Percentiles rank a stretch among this genome's conserved stretches.
Evolutionary conservation across 2,888 invertebrate genomes (phyloP).

Genomic region (Thereva nobilitata): DNA sequence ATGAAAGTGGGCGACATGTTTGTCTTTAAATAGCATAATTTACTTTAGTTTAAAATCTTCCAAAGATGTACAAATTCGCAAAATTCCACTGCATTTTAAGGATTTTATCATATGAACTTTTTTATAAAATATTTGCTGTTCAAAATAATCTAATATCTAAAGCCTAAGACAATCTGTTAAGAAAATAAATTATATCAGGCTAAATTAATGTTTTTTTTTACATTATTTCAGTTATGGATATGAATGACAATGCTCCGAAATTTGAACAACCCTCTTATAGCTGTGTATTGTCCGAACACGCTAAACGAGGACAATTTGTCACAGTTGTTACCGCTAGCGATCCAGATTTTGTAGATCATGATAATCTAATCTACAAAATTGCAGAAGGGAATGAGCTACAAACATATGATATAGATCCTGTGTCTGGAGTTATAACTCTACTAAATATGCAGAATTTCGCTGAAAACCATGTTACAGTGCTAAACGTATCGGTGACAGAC

Average conservation of each 20-base stretch:
- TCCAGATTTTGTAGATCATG: conserved; percentile 78
- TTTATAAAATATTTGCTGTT: too few relatives aligned
- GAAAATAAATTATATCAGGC: not conserved
- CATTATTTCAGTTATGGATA: conserved; percentile 70
- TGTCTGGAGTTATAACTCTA: conserved; percentile 67
- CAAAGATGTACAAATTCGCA: too few relatives aligned
- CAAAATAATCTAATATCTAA: too few relatives aligned
- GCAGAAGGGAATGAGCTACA: conserved; percentile 80
- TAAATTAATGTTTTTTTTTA: conserved; percentile 1
- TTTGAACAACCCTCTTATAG: conserved; percentile 82
- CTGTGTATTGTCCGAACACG: conserved; percentile 78
- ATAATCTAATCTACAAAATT: conserved; percentile 77
- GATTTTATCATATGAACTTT: too few relatives aligned
- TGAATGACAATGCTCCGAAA: conserved; percentile 88
- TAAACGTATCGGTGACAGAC: conserved; percentile 94
- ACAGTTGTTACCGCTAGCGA: conserved; percentile 88
- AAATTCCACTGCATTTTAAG: too few relatives aligned
- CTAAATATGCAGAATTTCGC: conserved; percentile 76
- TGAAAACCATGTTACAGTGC: conserved; percentile 65
- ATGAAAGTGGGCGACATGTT: too few relatives aligned
- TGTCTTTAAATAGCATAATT: too few relatives aligned
- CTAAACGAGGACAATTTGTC: conserved; percentile 83
- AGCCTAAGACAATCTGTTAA: not conserved
- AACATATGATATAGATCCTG: conserved; percentile 69
- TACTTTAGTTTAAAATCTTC: too few relatives aligned